Base-by-base conservation (phyloP, 2,797 vertebrate species). In the Meda fulgida region DNA sequence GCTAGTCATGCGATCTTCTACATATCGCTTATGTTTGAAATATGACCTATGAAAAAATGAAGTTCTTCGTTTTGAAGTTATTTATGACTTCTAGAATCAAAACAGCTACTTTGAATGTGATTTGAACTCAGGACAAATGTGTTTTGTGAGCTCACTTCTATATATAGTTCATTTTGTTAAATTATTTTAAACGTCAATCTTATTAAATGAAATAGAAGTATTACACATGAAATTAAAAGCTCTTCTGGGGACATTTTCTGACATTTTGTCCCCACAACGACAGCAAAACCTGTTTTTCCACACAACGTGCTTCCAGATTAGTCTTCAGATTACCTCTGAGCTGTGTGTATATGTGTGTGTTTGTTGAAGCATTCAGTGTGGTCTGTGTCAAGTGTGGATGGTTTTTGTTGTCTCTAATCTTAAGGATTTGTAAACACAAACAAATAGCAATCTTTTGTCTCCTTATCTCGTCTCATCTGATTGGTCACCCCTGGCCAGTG, bases 401-500 rank as follows among this genome's bases (percentile, higher is more conserved):
- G 75, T 71, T 71, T 84, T 40, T 58, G 4, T 63, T 38, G 21
- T 38, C 67, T 79, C 43, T 85, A 73, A 79, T 79, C 66, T 85
- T 65, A 72, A 80, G 40, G 67, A 51, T 84, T 73, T 65, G 18
- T 14, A 53, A 46, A 48, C 10, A 4, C 31, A 72, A 51, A 85
- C 83, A 84, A 60, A 78, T 26, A 4, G 66, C 75, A 43, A 58
- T 84, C 65, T 31, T 78, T 79, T 7, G 2, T 55, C 34, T 84
- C 29, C 11, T 84, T 70, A 78, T 84, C 83, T 78, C 19, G 0
- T n/a, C 53, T 71, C 43, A 29, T 65, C 55, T 73, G 81, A 77
- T 76, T 77, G 67, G 84, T 73, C 77, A 53, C 67, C 40, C 36
- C 55, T 65, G 77, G 58, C 67, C 55, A 46, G 40, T 46, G 53